Conservation (phyloP, 1,140 invertebrate species). For the Sipha flava region DNA sequence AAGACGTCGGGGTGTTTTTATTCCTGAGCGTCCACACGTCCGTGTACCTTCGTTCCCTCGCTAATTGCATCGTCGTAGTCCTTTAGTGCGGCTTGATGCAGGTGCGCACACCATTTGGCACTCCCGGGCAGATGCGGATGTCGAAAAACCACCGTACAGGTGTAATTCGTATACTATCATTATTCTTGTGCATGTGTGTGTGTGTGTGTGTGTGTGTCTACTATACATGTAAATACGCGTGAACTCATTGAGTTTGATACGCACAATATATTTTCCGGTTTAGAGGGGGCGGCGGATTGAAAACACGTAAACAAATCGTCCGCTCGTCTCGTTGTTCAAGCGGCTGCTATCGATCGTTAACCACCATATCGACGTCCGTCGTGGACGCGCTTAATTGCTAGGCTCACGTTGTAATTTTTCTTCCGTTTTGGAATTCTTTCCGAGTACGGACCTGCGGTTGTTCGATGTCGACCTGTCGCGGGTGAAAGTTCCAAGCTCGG, state of each 20-base stretch:
- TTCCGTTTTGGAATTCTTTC: background rate
- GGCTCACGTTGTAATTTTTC: background rate
- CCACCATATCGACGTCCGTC: no score
- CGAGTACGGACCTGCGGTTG: background rate
- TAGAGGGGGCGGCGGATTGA: no score
- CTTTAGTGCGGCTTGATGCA: background rate
- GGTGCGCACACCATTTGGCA: slow-evolving; percentile 23
- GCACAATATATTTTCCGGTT: no score
- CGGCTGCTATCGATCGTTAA: no score
- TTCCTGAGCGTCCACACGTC: background rate
- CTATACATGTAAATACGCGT: background rate
- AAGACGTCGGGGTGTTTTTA: background rate
- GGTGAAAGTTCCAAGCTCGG: background rate
- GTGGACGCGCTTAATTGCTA: background rate
- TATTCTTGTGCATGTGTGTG: background rate
- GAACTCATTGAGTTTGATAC: no score
- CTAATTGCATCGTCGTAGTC: background rate
- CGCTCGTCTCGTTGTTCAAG: no score
- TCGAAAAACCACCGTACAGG: background rate
- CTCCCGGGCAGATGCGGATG: background rate
- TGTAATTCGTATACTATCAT: background rate
- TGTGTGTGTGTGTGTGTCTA: no score
- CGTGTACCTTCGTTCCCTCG: background rate
- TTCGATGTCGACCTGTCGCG: background rate
- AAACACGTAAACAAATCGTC: no score